Percentiles rank a stretch among this genome's conserved stretches.
phyloP scores from a whole-genome alignment of 2,888 invertebrate species.

The Anoncus sp. region DNA sequence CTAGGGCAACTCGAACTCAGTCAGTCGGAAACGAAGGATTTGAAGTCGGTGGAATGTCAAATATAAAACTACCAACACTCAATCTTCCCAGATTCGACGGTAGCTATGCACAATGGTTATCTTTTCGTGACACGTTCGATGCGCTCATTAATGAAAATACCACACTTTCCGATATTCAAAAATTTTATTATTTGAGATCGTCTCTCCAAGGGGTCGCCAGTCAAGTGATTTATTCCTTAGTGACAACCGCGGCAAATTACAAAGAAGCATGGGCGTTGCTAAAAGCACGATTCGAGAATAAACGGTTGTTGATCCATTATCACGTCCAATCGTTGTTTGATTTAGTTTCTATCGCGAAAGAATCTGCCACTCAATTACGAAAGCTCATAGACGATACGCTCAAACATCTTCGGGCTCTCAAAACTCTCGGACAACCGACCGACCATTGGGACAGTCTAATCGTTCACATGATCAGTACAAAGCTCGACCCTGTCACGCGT shows the following conservation, averaged over 20 bases:
- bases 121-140: conserved; percentile 60
- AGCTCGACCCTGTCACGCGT: conserved; percentile 50
- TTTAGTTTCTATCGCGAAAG: conserved; percentile 35
- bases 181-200: conserved; percentile 63
- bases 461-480: conserved; percentile 44
- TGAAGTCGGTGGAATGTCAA: conserved; percentile 15
- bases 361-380: conserved; percentile 39
- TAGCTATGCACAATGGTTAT: conserved; percentile 55
- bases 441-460: conserved; percentile 49
- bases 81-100: conserved; percentile 62
- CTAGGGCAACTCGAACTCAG: not conserved
- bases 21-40: not conserved
- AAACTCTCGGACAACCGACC: conserved; percentile 39
- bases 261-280: conserved; percentile 55
- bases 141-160: conserved; percentile 56
- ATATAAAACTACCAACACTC: conserved; percentile 47
- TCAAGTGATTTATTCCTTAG: conserved; percentile 57
- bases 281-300: conserved; percentile 59
- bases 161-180: conserved; percentile 57
- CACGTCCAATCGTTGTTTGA: conserved; percentile 57
- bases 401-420: conserved; percentile 49
- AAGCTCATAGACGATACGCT: conserved; percentile 43
- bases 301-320: conserved; percentile 51
- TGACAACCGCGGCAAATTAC: conserved; percentile 59
- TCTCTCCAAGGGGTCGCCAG: conserved; percentile 58